phyloP scores from a whole-genome alignment of 2,888 invertebrate species.

The Urechis unicinctus region DNA sequence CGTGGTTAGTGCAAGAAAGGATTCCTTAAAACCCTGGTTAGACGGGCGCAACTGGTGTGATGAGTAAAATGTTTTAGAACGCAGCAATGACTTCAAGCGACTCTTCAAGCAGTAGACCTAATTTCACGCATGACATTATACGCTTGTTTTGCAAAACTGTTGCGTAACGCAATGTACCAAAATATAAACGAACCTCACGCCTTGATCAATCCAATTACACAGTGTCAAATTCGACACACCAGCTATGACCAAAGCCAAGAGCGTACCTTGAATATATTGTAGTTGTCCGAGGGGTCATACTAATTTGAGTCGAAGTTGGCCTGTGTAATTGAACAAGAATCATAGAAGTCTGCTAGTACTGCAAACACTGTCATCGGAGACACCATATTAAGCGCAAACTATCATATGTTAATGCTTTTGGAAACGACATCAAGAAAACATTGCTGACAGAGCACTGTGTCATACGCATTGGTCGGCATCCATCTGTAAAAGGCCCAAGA shows the following conservation, averaged over 20 bases:
- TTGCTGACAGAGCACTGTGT: no score
- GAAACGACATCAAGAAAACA: no score
- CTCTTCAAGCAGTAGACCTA: not conserved
- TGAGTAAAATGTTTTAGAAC: slow-evolving; percentile 71
- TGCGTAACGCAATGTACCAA: no score
- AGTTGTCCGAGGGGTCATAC: slow-evolving; percentile 70
- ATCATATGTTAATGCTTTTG: no score
- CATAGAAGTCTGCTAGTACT: slow-evolving; percentile 80
- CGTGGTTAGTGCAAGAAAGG: no score
- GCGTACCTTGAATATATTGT: slow-evolving; percentile 67
- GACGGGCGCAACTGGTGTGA: slow-evolving; percentile 65
- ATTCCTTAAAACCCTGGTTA: slow-evolving; percentile 62
- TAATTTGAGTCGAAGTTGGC: slow-evolving; percentile 85
- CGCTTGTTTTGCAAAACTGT: no score
- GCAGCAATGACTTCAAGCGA: slow-evolving; percentile 52
- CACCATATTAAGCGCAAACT: not conserved
- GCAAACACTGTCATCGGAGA: slow-evolving; percentile 75
- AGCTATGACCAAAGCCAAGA: not conserved
- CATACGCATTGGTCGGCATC: no score
- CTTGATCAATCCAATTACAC: no score
- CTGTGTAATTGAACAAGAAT: slow-evolving; percentile 76
- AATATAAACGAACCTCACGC: no score
- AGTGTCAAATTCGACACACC: no score
- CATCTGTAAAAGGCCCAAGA: no score
- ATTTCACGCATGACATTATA: not conserved